A percentile compares a stretch with the other conserved stretches of the same genome.
These are phyloP conservation scores for Phainopepla nitens DNA, from an alignment of 2,113 vertebrate genomes.

Conservation along the genomic window DNA sequence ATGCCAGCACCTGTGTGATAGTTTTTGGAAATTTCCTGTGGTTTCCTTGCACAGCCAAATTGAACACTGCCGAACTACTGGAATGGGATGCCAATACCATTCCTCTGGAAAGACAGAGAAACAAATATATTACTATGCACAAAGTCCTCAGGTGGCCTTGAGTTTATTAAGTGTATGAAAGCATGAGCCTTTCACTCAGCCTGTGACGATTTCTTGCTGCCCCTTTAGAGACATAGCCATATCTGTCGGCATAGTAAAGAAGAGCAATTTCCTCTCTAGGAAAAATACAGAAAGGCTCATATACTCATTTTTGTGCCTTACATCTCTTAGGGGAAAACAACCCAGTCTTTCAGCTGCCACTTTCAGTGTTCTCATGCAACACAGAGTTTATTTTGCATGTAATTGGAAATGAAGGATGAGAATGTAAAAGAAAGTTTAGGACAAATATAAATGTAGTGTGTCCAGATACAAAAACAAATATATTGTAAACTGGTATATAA, in stretches of 20 bases:
- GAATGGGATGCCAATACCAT: background rate
- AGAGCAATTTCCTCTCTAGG: background rate
- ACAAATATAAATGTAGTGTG: background rate
- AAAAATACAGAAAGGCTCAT: background rate
- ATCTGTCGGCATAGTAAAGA: background rate
- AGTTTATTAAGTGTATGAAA: background rate
- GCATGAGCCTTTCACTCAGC: background rate
- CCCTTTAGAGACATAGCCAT: background rate
- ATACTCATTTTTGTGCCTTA: background rate
- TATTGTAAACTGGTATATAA: background rate
- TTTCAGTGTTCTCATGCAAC: background rate
- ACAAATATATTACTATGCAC: background rate
- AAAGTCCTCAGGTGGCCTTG: background rate
- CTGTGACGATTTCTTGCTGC: background rate
- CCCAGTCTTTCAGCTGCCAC: background rate
- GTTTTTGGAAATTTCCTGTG: background rate
- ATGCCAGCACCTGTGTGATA: background rate
- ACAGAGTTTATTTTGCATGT: background rate
- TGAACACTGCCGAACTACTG: background rate
- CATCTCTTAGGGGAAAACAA: background rate
- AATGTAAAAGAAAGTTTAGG: background rate
- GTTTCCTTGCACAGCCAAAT: background rate
- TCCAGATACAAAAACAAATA: background rate
- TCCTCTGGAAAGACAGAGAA: background rate
- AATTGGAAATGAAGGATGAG: background rate